phyloP scores from a whole-genome alignment of 2,888 invertebrate species.

The Epirrhoe alternata region DNA sequence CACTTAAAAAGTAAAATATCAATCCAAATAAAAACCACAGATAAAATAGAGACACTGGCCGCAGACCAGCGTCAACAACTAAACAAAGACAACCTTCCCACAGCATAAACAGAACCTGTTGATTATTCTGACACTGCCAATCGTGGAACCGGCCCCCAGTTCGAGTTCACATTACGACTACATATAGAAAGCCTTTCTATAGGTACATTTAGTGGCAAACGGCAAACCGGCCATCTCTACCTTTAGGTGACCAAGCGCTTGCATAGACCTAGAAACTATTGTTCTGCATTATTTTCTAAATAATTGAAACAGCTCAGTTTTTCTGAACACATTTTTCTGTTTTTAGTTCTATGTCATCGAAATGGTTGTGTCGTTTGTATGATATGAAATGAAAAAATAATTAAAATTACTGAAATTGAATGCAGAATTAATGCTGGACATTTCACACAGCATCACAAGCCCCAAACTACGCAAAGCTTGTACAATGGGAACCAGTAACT shows the following conservation, averaged over 20 bases:
- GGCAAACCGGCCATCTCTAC: conserved; percentile 66
- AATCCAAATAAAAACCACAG: background rate
- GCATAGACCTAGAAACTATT: conserved; percentile 58
- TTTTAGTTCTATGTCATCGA: no score
- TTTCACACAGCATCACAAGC: no score
- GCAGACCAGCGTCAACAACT: background rate
- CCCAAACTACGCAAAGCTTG: no score
- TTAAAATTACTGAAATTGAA: no score
- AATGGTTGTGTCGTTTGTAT: no score
- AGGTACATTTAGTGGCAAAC: conserved; percentile 54
- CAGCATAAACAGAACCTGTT: conserved; percentile 45
- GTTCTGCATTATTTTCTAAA: conserved; percentile 31
- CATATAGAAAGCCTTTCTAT: conserved; percentile 61
- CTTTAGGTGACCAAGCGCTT: conserved; percentile 63
- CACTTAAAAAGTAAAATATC: background rate
- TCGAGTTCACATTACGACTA: conserved; percentile 54
- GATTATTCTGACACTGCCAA: conserved; percentile 53
- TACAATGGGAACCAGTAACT: no score
- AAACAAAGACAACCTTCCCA: conserved; percentile 29
- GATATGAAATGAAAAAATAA: no score
- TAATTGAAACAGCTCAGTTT: background rate
- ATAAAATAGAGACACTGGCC: background rate
- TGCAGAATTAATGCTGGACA: no score
- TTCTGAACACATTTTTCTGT: no score
- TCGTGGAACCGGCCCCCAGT: conserved; percentile 53